Conservation (phyloP, 2,113 vertebrate species). For the Aleadryas rufinucha region DNA sequence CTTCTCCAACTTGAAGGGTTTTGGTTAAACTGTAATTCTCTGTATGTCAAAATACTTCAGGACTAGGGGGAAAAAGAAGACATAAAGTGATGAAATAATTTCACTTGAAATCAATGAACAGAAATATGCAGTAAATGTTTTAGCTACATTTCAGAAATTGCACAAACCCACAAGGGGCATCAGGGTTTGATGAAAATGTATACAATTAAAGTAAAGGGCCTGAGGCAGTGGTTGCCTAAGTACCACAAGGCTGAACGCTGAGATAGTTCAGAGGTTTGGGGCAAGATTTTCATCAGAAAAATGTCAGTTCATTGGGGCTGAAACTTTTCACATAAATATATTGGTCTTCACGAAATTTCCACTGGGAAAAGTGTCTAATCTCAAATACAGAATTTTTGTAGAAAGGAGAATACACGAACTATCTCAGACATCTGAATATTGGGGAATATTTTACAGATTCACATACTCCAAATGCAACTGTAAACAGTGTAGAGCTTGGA, state of each 20-base stretch:
- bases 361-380: not conserved
- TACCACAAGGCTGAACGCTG: not conserved
- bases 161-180: not conserved
- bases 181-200: not conserved
- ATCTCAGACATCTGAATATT: not conserved
- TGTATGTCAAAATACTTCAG: not conserved
- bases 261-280: conserved; percentile 39
- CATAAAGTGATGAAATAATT: not conserved
- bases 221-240: not conserved
- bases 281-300: conserved; percentile 23
- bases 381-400: not conserved
- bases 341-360: not conserved
- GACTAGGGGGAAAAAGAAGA: not conserved
- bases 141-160: not conserved
- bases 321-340: not conserved
- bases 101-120: not conserved
- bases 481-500: not conserved
- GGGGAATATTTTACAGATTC: not conserved
- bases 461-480: not conserved
- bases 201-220: conserved; percentile 10
- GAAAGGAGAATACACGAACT: not conserved
- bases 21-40: not conserved
- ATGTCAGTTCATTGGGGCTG: not conserved
- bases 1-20: not conserved
- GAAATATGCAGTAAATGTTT: not conserved